phyloP scores from a whole-genome alignment of 2,888 invertebrate species.

The Noctua janthina region DNA sequence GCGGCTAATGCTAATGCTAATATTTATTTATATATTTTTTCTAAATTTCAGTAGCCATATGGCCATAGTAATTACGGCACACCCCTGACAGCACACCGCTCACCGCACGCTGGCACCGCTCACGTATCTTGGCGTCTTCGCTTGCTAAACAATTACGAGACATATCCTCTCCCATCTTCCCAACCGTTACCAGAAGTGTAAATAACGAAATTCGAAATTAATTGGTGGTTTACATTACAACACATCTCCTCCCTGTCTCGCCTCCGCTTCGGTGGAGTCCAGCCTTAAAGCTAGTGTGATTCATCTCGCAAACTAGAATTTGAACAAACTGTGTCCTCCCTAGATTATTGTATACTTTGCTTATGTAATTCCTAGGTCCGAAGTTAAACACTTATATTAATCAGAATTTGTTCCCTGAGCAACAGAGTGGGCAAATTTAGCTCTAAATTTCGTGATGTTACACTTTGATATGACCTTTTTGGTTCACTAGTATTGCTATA shows the following conservation, averaged over 20 bases:
- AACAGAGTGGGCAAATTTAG: conserved; percentile 22
- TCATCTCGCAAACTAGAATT: conserved; percentile 27
- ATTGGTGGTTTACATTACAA: too few species aligned
- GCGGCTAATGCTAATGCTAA: too few species aligned
- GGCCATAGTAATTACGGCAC: too few species aligned
- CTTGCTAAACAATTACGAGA: too few species aligned
- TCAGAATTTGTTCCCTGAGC: conserved; percentile 26
- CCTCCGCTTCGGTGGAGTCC: neutral
- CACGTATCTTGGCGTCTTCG: too few species aligned
- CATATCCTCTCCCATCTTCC: too few species aligned
- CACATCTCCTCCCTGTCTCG: neutral
- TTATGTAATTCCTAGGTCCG: conserved; percentile 16
- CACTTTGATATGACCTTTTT: neutral
- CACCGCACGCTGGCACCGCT: too few species aligned
- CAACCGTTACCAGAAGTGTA: too few species aligned
- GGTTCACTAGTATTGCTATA: neutral
- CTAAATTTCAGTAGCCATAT: too few species aligned
- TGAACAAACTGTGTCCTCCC: conserved; percentile 18
- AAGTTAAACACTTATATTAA: conserved; percentile 32
- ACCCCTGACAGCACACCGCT: too few species aligned
- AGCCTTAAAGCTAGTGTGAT: neutral
- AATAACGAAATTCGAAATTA: too few species aligned
- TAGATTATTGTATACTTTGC: conserved; percentile 32
- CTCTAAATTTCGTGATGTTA: neutral
- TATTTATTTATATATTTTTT: too few species aligned